Percentiles rank a stretch among this genome's conserved stretches.
Evolutionary conservation across 2,797 vertebrate genomes (phyloP).

Genomic region (Gymnoscopelus braueri): DNA sequence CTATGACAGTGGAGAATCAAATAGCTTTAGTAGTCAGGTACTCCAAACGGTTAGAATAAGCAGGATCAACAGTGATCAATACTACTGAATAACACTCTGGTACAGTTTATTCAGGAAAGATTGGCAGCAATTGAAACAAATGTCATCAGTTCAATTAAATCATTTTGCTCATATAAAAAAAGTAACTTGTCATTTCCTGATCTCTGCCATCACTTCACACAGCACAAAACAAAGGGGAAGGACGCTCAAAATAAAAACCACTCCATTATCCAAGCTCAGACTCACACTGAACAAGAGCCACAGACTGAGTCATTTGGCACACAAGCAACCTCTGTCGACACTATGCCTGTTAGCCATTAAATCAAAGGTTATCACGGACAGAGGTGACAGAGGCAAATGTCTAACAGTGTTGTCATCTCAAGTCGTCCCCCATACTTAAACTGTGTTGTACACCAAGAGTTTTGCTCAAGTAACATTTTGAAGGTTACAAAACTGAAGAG

Average conservation of each 20-base stretch:
- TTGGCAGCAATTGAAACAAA: slow-evolving; percentile 1
- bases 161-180: background rate
- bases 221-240: slow-evolving; percentile 11
- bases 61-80: background rate
- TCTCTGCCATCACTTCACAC: slow-evolving; percentile 17
- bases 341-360: slow-evolving; percentile 51
- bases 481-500: slow-evolving; percentile 46
- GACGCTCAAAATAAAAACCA: slow-evolving; percentile 44
- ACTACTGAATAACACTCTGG: background rate
- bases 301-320: slow-evolving; percentile 34
- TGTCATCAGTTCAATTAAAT: slow-evolving; percentile 2
- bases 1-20: slow-evolving; percentile 5
- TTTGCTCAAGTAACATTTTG: slow-evolving; percentile 31
- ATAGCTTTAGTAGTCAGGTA: background rate
- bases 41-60: background rate
- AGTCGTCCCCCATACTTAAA: slow-evolving; percentile 14
- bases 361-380: slow-evolving; percentile 59
- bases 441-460: slow-evolving; percentile 18
- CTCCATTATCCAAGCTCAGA: slow-evolving; percentile 35
- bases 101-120: background rate
- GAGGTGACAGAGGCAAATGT: slow-evolving; percentile 45
- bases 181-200: slow-evolving; percentile 1
- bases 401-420: slow-evolving; percentile 27
- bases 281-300: slow-evolving; percentile 20
- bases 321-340: slow-evolving; percentile 39